Conservation (phyloP, 2,797 vertebrate genomes). For the Scyliorhinus canicula region DNA sequence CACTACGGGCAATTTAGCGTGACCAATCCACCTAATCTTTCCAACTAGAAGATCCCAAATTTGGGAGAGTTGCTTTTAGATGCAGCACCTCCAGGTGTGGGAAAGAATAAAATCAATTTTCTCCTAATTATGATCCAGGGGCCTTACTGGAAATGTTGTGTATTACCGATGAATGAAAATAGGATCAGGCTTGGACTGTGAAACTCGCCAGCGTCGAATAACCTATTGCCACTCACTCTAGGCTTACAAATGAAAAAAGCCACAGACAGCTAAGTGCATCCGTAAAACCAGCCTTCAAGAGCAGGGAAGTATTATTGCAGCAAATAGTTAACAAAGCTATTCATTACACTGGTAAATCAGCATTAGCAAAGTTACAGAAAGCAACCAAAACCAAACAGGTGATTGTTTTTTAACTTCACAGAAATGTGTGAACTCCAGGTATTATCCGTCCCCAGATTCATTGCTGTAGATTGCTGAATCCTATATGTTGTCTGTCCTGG, state of each 20-base stretch:
- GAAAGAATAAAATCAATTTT: background rate
- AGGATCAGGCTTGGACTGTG: background rate
- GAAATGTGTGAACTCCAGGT: background rate
- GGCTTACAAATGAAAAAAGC: background rate
- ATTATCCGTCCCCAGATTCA: background rate
- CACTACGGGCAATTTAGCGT: too few species aligned
- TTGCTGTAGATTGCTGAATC: background rate
- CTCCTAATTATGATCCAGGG: background rate
- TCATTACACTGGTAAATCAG: background rate
- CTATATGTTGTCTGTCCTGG: background rate
- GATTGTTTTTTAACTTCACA: background rate
- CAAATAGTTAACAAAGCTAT: background rate
- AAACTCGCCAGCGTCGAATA: background rate
- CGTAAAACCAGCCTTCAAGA: background rate
- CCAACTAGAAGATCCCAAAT: background rate
- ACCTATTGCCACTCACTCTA: background rate
- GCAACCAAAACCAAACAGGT: too few species aligned
- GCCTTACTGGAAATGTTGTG: background rate
- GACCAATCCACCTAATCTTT: too few species aligned
- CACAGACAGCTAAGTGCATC: background rate
- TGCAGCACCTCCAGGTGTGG: background rate
- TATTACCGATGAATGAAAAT: background rate
- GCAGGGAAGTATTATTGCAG: background rate
- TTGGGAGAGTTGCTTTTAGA: background rate
- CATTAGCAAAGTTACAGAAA: background rate